These are phyloP conservation scores for Rhynchonycteris naso DNA, from an alignment of 2,797 vertebrate genomes.

Conservation along the genomic window DNA sequence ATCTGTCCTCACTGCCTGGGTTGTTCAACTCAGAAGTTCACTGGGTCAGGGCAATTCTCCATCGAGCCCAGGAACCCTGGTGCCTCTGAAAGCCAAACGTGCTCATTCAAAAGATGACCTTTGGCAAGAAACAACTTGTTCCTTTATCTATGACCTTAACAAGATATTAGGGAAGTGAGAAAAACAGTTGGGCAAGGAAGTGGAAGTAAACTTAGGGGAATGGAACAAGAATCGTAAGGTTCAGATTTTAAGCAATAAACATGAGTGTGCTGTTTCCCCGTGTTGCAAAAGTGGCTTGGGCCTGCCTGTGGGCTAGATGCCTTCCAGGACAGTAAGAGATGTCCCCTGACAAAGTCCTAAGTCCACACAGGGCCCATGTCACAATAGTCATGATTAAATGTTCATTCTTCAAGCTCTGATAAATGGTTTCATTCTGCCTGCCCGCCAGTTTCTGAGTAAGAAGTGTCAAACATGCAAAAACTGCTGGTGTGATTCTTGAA, in stretches of 20 bases:
- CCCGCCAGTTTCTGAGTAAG: not conserved
- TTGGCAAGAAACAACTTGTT: not conserved
- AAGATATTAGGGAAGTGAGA: conserved; percentile 7
- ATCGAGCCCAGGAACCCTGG: not conserved
- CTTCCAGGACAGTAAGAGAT: not conserved
- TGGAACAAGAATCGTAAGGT: accelerated
- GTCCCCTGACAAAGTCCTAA: not conserved
- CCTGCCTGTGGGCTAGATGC: not conserved
- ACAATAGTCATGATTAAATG: accelerated
- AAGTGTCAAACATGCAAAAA: not conserved
- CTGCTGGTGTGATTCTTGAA: not conserved
- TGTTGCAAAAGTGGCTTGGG: not conserved
- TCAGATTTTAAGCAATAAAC: not conserved
- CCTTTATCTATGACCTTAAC: not conserved
- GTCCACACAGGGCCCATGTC: accelerated
- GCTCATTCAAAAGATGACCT: not conserved
- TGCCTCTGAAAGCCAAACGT: not conserved
- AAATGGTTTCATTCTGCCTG: accelerated
- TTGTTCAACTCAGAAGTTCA: not conserved
- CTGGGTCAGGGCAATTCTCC: accelerated
- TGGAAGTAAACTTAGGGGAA: not conserved
- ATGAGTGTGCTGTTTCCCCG: not conserved
- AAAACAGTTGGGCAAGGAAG: not conserved
- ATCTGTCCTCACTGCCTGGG: not conserved
- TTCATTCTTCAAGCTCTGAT: not conserved